phyloP scores from a whole-genome alignment of 30 jellyfish, hydroid and myxozoan genomes.

The Clytia hemisphaerica region DNA sequence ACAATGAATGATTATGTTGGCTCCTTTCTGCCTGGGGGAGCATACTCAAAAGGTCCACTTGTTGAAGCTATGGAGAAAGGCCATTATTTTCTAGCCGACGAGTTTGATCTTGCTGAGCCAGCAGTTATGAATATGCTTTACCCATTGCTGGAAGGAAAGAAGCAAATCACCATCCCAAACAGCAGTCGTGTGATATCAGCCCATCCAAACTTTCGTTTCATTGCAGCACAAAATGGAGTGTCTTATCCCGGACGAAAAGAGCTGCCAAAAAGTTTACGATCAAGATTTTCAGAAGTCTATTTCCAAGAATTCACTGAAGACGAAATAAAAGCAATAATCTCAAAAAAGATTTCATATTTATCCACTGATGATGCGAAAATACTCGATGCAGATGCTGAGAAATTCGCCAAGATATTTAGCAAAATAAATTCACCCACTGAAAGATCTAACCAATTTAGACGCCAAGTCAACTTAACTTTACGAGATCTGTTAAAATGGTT shows the following conservation, averaged over 20 bases:
- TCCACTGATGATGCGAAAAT: too few relatives aligned
- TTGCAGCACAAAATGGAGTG: slow-evolving; percentile 13
- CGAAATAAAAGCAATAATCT: neutral
- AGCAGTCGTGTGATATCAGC: neutral
- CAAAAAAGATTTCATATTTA: neutral
- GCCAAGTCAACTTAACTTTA: neutral
- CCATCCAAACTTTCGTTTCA: neutral
- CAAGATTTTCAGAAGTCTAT: neutral
- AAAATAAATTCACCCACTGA: too few relatives aligned
- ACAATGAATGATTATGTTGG: slow-evolving; percentile 12
- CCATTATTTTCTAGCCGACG: slow-evolving; percentile 14
- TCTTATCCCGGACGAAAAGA: slow-evolving; percentile 13
- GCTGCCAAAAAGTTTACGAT: slow-evolving; percentile 5
- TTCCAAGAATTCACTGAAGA: neutral
- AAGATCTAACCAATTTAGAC: too few relatives aligned
- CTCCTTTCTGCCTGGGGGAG: neutral
- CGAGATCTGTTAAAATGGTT: slow-evolving; percentile 15
- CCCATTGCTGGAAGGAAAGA: slow-evolving; percentile 19
- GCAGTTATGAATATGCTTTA: slow-evolving; percentile 19
- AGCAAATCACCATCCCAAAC: neutral
- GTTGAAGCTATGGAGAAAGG: slow-evolving; percentile 5
- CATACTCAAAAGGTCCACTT: neutral
- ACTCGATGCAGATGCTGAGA: too few relatives aligned
- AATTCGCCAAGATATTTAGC: too few relatives aligned
- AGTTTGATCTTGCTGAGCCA: slow-evolving; percentile 27